Conservation (phyloP, 37 sponge, comb jelly and placozoan genomes). For the Mnemiopsis leidyi region DNA sequence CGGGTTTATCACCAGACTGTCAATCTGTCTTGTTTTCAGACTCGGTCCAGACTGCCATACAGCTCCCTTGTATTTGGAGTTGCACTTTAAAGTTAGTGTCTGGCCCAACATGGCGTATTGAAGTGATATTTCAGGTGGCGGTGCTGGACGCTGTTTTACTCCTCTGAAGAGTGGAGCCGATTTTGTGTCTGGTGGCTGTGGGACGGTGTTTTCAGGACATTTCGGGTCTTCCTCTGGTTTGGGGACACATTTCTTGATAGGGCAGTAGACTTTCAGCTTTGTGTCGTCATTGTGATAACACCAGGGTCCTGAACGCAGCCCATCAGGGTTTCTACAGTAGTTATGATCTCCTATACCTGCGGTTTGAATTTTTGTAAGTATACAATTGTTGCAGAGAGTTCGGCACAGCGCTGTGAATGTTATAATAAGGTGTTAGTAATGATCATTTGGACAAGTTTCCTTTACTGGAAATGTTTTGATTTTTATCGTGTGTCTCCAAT, state of each 20-base stretch:
- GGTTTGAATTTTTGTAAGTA: too few relatives aligned
- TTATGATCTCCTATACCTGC: neutral
- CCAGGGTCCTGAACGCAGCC: neutral
- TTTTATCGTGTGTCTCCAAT: too few relatives aligned
- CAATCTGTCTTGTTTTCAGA: neutral
- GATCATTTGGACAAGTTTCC: too few relatives aligned
- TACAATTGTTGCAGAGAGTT: too few relatives aligned
- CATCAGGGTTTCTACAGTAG: neutral
- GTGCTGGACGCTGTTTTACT: neutral
- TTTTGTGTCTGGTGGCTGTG: neutral
- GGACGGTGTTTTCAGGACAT: neutral
- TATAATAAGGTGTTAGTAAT: too few relatives aligned
- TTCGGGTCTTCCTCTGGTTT: neutral
- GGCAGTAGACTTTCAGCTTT: neutral
- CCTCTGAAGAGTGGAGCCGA: neutral
- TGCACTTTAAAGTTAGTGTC: neutral
- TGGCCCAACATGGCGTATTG: neutral
- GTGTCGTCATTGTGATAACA: neutral
- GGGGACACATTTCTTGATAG: neutral
- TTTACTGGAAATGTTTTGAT: too few relatives aligned
- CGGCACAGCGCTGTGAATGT: too few relatives aligned
- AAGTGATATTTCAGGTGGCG: neutral
- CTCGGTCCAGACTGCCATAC: neutral
- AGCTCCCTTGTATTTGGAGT: neutral
- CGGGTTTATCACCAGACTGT: neutral